These are phyloP conservation scores for Ypsolopha scabrella DNA, from an alignment of 2,888 invertebrate genomes.

Conservation along the genomic window DNA sequence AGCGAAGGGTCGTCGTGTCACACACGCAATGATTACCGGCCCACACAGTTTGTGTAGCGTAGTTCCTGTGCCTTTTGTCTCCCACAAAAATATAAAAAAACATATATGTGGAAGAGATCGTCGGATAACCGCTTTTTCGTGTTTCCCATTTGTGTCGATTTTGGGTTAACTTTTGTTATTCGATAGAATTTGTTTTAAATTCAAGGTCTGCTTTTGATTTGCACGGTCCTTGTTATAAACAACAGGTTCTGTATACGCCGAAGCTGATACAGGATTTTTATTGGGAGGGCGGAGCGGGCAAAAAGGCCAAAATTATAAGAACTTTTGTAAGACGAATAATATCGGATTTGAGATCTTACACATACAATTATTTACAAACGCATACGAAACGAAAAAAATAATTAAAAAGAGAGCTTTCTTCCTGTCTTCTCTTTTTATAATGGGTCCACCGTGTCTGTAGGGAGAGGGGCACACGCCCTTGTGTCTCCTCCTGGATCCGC, in stretches of 20 bases:
- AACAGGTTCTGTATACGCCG: background rate
- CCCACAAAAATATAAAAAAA: slow-evolving; percentile 4
- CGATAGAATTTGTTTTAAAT: background rate
- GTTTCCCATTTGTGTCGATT: background rate
- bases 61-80: slow-evolving; percentile 7
- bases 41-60: slow-evolving; percentile 3
- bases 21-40: slow-evolving; percentile 1
- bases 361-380: too few relatives aligned
- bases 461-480: too few relatives aligned
- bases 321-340: too few relatives aligned
- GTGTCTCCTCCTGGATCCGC: too few relatives aligned
- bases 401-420: too few relatives aligned
- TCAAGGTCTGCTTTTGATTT: background rate
- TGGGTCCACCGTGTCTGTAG: too few relatives aligned
- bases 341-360: too few relatives aligned
- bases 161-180: background rate
- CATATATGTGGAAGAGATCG: background rate
- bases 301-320: too few relatives aligned
- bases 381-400: too few relatives aligned
- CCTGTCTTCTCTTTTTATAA: too few relatives aligned
- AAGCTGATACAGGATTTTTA: too few relatives aligned
- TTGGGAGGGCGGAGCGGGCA: too few relatives aligned
- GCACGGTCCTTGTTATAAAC: background rate
- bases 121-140: background rate
- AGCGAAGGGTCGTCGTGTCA: background rate